Evolutionary conservation across 92 coral and sea anemone genomes (phyloP), one percentile per base, ranked within the genome.

Genomic region (Isaurus tuberculatus): DNA sequence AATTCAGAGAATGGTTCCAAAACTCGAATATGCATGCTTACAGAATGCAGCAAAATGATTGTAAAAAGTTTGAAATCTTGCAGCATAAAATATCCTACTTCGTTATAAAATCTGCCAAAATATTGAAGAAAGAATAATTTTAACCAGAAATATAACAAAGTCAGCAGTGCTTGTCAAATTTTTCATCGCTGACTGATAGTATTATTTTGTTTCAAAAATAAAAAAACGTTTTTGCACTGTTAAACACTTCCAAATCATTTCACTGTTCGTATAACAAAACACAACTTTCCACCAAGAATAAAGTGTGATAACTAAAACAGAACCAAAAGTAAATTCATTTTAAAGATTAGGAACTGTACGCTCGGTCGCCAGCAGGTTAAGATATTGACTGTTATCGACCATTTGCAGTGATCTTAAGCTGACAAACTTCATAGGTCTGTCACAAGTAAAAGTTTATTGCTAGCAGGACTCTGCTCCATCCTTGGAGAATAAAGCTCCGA

Each of bases 401-500:
- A 11, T 23, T 28, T 8, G 2, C 25, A 28, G 34, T 63, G 17
- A 22, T 19, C 17, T 17, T 13, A 19, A 70, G 32, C 31, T 36
- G 31, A 1, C 9, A 22, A 73, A 36, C 33, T 25, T 85, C 77
- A 89, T 78, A 89, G 43, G 69, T 89, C 92, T 34, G 92, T 89
- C 23, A 89, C 92, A n/a, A 79, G 87, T 11, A 89, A 67, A 17
- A 85, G 89, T 80, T 77, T 77, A 26, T 81, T 89, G 81, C 92
- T 85, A 10, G 89, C 63, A 37, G 90, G 86, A 72, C 86, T 89
- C 70, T 89, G 86, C 63, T 89, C 92, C 86, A 81, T 49, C 69
- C 53, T 74, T 10, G 92, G 92, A 3, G 89, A 85, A 44, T 73
- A 85, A 57, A 85, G 17, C 30, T 85, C 89, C 16, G 92, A 89